A percentile compares a stretch with the other conserved stretches of the same genome.
Conservation (phyloP, 2,888 invertebrate species). For the Drosophila yooni region DNA sequence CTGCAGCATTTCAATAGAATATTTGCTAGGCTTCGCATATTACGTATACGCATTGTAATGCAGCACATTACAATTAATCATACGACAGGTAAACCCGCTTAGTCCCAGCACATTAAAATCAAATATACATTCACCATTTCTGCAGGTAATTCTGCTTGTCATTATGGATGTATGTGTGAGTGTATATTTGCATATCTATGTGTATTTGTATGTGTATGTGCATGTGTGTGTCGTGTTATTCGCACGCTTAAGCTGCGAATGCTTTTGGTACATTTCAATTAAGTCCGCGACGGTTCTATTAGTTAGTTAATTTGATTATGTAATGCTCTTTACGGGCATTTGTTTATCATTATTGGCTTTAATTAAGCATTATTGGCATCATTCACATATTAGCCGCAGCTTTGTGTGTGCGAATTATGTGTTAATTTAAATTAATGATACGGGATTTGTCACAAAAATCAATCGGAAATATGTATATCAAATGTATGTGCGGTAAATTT, state of each 20-base stretch:
- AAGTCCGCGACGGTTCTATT: conserved; percentile 69
- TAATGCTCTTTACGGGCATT: conserved; percentile 50
- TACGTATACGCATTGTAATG: conserved; percentile 61
- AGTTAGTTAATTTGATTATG: conserved; percentile 77
- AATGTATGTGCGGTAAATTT: conserved; percentile 11
- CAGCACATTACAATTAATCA: conserved; percentile 76
- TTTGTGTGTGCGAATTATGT: conserved; percentile 66
- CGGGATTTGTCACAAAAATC: conserved; percentile 36
- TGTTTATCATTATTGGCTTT: conserved; percentile 73
- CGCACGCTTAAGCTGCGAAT: conserved; percentile 52
- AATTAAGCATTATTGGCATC: conserved; percentile 75
- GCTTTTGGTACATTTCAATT: conserved; percentile 67
- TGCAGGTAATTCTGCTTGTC: conserved; percentile 40
- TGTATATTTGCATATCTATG: conserved; percentile 10
- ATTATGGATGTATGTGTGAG: conserved; percentile 1
- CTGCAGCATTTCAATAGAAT: conserved; percentile 38
- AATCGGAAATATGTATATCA: conserved; percentile 38
- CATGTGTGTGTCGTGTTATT: conserved; percentile 33
- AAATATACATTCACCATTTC: conserved; percentile 63
- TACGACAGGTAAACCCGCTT: conserved; percentile 73
- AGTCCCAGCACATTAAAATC: conserved; percentile 70
- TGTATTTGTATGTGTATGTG: background rate
- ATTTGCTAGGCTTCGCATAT: conserved; percentile 14
- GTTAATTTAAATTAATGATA: conserved; percentile 68
- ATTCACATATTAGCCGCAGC: conserved; percentile 66